Conservation (phyloP, 2,113 vertebrate species). For the Halcyon malimbica region DNA sequence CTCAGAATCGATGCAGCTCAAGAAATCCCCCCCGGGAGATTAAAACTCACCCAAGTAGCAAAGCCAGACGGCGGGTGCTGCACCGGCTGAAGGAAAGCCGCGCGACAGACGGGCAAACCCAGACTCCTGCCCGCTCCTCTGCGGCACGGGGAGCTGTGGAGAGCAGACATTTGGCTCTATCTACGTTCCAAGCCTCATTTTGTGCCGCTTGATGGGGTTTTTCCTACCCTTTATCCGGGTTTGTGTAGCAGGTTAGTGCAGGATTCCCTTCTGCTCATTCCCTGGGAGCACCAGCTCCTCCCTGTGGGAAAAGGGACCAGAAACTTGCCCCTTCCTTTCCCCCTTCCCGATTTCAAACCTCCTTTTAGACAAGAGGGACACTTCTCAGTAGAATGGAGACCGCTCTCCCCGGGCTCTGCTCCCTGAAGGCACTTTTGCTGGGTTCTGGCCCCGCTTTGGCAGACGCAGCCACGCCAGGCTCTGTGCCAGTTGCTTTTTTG, state of each 20-base stretch:
- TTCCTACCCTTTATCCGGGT: fast-evolving
- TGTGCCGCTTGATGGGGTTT: background rate
- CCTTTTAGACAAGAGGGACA: fast-evolving
- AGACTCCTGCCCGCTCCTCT: background rate
- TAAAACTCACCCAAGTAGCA: background rate
- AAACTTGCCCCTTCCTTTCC: background rate
- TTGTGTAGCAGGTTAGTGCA: background rate
- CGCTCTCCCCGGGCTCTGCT: background rate
- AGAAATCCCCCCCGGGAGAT: background rate
- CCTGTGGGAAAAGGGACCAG: background rate
- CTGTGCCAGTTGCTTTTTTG: background rate
- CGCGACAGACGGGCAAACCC: background rate
- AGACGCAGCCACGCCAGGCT: background rate
- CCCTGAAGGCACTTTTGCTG: background rate
- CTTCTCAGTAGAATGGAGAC: background rate
- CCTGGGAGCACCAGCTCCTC: background rate
- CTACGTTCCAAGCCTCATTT: background rate
- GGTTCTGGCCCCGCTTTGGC: background rate
- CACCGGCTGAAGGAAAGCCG: background rate
- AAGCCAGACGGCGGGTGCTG: fast-evolving
- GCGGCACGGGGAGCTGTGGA: fast-evolving
- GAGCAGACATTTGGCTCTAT: background rate
- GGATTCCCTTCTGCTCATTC: background rate
- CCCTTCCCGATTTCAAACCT: background rate
- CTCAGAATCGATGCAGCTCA: background rate